phyloP scores from a whole-genome alignment of 2,888 invertebrate species.

The Drosophila maculinotata region DNA sequence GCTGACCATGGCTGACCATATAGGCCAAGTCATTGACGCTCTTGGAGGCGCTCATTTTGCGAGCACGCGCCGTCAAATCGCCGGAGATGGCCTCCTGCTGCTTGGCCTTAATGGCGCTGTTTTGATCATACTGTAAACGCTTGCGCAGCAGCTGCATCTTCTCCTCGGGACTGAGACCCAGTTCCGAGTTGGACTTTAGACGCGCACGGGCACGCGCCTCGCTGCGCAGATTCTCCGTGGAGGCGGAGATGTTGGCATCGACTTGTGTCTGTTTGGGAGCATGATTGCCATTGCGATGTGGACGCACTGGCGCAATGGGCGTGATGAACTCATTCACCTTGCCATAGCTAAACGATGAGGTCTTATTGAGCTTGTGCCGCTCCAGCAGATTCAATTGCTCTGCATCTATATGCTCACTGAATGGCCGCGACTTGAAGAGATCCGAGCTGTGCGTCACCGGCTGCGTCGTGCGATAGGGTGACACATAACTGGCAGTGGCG shows the following conservation, averaged over 20 bases:
- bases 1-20: slow-evolving; percentile 72
- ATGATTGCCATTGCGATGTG: slow-evolving; percentile 28
- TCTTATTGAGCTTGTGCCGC: slow-evolving; percentile 82
- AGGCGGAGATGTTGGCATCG: slow-evolving; percentile 61
- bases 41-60: slow-evolving; percentile 84
- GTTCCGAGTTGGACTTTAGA: slow-evolving; percentile 90
- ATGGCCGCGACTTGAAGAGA: slow-evolving; percentile 81
- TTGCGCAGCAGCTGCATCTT: slow-evolving; percentile 87
- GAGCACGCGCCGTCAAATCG: slow-evolving; percentile 74
- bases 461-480: slow-evolving; percentile 70
- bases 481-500: slow-evolving; percentile 74
- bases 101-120: slow-evolving; percentile 45
- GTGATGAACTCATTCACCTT: slow-evolving; percentile 49
- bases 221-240: slow-evolving; percentile 87
- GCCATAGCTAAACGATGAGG: slow-evolving; percentile 82
- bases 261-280: slow-evolving; percentile 4
- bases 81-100: slow-evolving; percentile 29
- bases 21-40: slow-evolving; percentile 84
- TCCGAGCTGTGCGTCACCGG: slow-evolving; percentile 54
- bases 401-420: slow-evolving; percentile 82
- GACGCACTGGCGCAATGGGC: slow-evolving; percentile 52
- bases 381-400: slow-evolving; percentile 71
- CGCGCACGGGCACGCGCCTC: slow-evolving; percentile 89
- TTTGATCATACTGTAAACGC: slow-evolving; percentile 80
- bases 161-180: slow-evolving; percentile 90